These are phyloP conservation scores for Sitobion miscanthi DNA, from an alignment of 1,140 invertebrate species.

Conservation along the genomic window DNA sequence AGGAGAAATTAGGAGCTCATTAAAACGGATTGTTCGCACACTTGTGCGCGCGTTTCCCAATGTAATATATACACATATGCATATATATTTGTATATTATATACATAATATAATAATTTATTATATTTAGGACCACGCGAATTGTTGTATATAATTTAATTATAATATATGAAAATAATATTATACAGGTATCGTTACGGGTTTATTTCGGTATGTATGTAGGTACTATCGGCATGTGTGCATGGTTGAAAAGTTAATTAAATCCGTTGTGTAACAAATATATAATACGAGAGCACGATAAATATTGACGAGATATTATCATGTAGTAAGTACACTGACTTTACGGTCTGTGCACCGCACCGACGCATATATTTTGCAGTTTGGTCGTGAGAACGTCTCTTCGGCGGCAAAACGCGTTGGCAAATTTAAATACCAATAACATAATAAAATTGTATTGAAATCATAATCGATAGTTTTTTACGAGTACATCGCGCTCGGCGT, in stretches of 20 bases:
- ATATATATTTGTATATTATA: neutral
- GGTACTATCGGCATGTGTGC: neutral
- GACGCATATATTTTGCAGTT: neutral
- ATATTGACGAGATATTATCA: no score
- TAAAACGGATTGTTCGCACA: neutral
- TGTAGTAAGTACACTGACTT: neutral
- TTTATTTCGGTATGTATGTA: neutral
- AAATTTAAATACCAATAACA: neutral
- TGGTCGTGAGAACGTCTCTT: neutral
- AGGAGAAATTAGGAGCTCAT: slow-evolving; percentile 24
- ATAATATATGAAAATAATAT: neutral
- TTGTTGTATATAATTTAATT: neutral
- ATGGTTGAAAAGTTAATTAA: neutral
- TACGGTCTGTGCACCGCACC: no score
- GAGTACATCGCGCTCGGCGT: neutral
- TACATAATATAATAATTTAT: neutral
- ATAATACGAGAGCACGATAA: neutral
- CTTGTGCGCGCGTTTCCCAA: neutral
- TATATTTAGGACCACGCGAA: neutral
- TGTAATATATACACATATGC: neutral
- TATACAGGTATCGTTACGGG: neutral
- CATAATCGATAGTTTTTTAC: neutral
- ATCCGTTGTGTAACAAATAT: neutral
- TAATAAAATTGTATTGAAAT: neutral
- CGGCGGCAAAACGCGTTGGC: neutral